Evolutionary conservation across 2,888 invertebrate species (phyloP), one percentile per base, ranked within the genome.

Genomic region (Pterostichus madidus): DNA sequence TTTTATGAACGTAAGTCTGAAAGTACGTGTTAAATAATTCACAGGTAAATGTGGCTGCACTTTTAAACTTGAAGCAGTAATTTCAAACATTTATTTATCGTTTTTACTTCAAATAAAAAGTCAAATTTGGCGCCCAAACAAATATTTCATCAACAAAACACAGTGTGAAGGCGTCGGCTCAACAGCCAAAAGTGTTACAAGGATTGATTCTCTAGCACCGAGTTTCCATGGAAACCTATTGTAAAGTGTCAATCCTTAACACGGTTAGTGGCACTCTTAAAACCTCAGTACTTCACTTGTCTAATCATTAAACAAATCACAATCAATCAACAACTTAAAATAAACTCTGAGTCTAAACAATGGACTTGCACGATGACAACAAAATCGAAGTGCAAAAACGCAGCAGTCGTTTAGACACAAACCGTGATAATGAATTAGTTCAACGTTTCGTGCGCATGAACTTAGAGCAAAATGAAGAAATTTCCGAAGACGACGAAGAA

Each of bases 391-490:
- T 77, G 56, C 31, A 56, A 17, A 81, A 81, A 61, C 44, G 61
- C 10, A 17, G 44, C 1, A 75, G 44, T 24, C 81, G 81, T 2
- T 49, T 95, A n/a, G 93, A 94, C 79, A 92, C 93, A 39, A 93
- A 93, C 64, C 92, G 94, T 87, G 93, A 95, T 85, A 93, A 94
- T 11, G 96, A 96, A 88, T 92, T 96, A 86, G 89, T 96, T 15
- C 95, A 96, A 90, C 96, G 96, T 88, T 96, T 95, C 88, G 94
- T 95, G 13, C 92, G 96, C 76, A 93, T 95, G 15, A 95, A 93
- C 35, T 90, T 92, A 6, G 93, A 92, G 1, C 92, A 92, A 32
- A 91, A 92, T 5, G 93, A 92, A 53, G 80, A 84, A 31, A 80
- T 73, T 31, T 49, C 71, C 24, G 75, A 83, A 32, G 39, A 85